phyloP scores from a whole-genome alignment of 92 coral and sea anemone genomes.

The Siderastrea siderea region DNA sequence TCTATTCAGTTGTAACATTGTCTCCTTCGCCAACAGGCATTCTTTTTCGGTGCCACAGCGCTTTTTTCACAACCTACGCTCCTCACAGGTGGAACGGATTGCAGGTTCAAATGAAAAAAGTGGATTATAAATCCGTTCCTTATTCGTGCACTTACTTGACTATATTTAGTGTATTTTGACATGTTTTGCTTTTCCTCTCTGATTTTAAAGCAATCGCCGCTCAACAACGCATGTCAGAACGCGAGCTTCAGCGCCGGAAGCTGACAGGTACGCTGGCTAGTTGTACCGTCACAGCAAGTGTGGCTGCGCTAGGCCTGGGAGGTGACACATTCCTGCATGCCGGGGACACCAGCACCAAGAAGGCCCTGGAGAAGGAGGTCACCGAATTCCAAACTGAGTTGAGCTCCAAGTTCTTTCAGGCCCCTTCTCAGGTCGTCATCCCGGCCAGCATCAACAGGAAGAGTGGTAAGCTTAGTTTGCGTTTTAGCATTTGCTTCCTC shows the following conservation, averaged over 20 bases:
- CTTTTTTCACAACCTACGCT: too few relatives aligned
- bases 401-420: slow-evolving; percentile 89
- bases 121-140: too few relatives aligned
- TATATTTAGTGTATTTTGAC: neutral
- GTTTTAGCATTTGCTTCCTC: too few relatives aligned
- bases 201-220: slow-evolving; percentile 86
- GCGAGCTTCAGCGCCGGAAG: slow-evolving; percentile 87
- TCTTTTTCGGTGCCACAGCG: too few relatives aligned
- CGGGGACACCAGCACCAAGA: slow-evolving; percentile 69
- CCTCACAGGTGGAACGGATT: too few relatives aligned
- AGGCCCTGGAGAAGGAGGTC: slow-evolving; percentile 56
- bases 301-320: slow-evolving; percentile 89
- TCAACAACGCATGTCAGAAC: slow-evolving; percentile 97
- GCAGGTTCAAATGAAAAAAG: too few relatives aligned
- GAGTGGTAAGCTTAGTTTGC: slow-evolving; percentile 45
- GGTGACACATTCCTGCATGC: slow-evolving; percentile 82
- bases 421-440: slow-evolving; percentile 79
- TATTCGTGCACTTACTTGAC: neutral
- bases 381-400: slow-evolving; percentile 87
- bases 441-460: slow-evolving; percentile 68
- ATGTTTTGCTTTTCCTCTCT: neutral
- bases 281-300: slow-evolving; percentile 91
- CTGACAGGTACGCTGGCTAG: slow-evolving; percentile 92
- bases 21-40: too few relatives aligned
- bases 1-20: too few relatives aligned